Base-by-base conservation (phyloP, 2,113 vertebrate genomes). In the Narcine bancroftii region DNA sequence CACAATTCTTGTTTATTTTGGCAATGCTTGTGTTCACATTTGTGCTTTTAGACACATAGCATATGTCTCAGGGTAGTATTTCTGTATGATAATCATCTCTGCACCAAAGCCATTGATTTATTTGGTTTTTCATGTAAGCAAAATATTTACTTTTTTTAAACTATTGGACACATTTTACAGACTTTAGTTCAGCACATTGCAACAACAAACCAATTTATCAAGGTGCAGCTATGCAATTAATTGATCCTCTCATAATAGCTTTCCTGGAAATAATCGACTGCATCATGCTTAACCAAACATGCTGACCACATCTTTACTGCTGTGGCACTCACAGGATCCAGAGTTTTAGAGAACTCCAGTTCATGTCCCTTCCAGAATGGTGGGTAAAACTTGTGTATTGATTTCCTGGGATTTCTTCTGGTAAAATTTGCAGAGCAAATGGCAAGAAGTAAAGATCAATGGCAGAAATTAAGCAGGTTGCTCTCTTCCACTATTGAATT, bases 71-170 rank as follows among this genome's bases (percentile, higher is more conserved):
- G 29, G 56, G 56, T 6, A 24, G 50, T 85, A 29, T 60, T 85
- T 60, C 56, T n/a, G 19, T 21, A 85, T 60, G 56, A 3, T 36
- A 33, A 19, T 6, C 6, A 24, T 36, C 81, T 60, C 33, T 1
- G 50, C 36, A 6, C 29, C 36, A 29, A 85, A 60, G 50, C 15
- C 17, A 15, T 36, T 36, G 50, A 60, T 60, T 85, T 60, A 85
- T 85, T 85, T 85, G 33, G n/a, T 53, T 85, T 60, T 85, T 60
- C n/a, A 36, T 85, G 81, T 60, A 60, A 83, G n/a, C 81, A 60
- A 36, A 85, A 85, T 29, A 60, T 33, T 21, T 85, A 33, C 17
- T 53, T 50, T 45, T 33, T 83, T 77, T 53, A 33, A 45, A 47
- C 53, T 53, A 29, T 53, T 53, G 79, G 21, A 53, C 50, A 29